Base-by-base conservation (phyloP, 2,113 vertebrate genomes). In the Tringa solitaria region DNA sequence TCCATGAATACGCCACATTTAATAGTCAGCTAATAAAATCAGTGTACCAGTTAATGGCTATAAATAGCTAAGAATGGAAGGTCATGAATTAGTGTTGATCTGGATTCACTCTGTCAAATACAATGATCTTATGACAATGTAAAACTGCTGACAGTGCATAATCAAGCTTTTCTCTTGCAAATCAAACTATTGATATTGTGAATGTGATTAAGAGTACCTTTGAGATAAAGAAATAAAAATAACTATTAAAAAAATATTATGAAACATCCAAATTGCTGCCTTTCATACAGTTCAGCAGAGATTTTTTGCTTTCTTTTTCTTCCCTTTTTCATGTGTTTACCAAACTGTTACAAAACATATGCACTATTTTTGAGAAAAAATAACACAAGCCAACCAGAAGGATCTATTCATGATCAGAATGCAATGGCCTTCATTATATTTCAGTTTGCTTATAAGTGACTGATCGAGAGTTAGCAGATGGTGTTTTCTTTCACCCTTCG, bases 401-500 rank as follows among this genome's bases (percentile, higher is more conserved):
- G 96, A 96, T 91, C 93, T 94, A 95, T 96, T 97, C 97, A 97
- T 98, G 98, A 97, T 95, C 95, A 97, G 98, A 98, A 98, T 98
- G 97, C 95, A 97, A 91, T 94, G 94, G 96, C 91, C 97, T 98
- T 98, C 97, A 98, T 98, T 98, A 98, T 96, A 93, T 95, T 95
- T 72, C 69, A 96, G 39, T 96, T 96, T 97, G 75, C 96, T 97
- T 95, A 91, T 96, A 97, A 98, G 97, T 95, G 96, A 97, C 95
- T 97, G 97, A 95, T 91, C 12, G 84, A 98, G 97, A 96, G 97
- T 96, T 96, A 97, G 97, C 98, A 98, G 98, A 98, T 98, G 98
- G 97, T 97, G 97, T 97, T 98, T 98, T 97, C 97, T 97, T 95
- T 97, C 96, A 96, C 97, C 95, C 57, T 89, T 97, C 2, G 81